A percentile compares a stretch with the other conserved stretches of the same genome.
phyloP scores from a whole-genome alignment of 2,113 vertebrate species.

The Mesembrinibis cayennensis region DNA sequence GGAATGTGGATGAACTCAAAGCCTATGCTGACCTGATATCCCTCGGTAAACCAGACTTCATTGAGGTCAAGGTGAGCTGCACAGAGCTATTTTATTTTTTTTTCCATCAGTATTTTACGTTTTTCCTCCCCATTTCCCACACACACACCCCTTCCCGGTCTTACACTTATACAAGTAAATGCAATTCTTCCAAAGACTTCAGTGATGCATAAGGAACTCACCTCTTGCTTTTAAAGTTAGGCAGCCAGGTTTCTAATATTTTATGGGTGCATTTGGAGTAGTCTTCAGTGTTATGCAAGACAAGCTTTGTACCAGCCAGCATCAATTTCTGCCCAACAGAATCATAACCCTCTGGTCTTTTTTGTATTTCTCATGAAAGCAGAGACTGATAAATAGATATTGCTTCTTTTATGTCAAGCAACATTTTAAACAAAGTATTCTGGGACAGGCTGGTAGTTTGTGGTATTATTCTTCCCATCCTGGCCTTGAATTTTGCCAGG shows the following conservation, averaged over 20 bases:
- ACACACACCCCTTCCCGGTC: too few species aligned
- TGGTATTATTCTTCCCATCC: neutral
- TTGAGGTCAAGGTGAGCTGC: constrained; percentile 90
- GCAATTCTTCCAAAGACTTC: neutral
- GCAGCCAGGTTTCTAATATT: neutral
- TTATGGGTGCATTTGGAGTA: neutral
- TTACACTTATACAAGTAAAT: neutral
- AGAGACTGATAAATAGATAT: neutral
- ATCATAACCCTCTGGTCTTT: neutral
- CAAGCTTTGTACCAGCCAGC: neutral
- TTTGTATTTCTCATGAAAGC: neutral
- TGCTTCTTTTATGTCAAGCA: neutral
- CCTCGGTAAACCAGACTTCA: constrained; percentile 90
- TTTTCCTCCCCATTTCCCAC: neutral
- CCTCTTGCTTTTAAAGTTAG: neutral
- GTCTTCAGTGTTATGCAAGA: neutral
- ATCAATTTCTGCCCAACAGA: neutral
- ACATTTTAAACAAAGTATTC: neutral
- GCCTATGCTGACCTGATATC: constrained; percentile 88
- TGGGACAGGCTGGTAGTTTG: neutral
- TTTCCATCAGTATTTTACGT: neutral
- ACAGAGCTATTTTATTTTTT: accelerated
- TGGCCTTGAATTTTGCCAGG: neutral
- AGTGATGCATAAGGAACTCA: neutral
- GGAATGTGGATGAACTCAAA: constrained; percentile 93